Conservation (phyloP, 1,140 invertebrate genomes). For the Dinoponera quadriceps region DNA sequence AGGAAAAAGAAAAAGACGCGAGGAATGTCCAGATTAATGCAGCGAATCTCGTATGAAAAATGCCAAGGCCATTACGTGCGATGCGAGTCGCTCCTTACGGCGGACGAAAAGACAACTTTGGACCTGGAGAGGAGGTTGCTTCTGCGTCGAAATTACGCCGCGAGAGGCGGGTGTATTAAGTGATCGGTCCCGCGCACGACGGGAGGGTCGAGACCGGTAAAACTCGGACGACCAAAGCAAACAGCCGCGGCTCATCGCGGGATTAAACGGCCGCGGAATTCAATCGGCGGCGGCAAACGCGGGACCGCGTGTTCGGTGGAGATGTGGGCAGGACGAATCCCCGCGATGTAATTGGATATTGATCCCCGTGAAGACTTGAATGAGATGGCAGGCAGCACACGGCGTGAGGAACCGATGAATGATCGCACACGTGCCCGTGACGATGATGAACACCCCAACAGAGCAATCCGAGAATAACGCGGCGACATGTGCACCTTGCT, state of each 20-base stretch:
- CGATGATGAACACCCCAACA: conserved; percentile 24
- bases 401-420: conserved; percentile 47
- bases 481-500: conserved; percentile 9
- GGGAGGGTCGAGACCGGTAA: conserved; percentile 20
- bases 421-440: conserved; percentile 47
- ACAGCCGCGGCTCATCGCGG: conserved; percentile 14
- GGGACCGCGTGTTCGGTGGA: background rate
- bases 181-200: background rate
- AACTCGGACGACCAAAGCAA: conserved; percentile 32
- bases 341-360: conserved; percentile 52
- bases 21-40: too few relatives aligned
- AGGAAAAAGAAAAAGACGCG: too few relatives aligned
- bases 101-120: background rate
- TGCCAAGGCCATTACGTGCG: too few relatives aligned
- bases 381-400: conserved; percentile 49
- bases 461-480: conserved; percentile 35
- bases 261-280: conserved; percentile 47
- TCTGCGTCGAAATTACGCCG: background rate
- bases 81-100: too few relatives aligned
- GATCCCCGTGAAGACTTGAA: conserved; percentile 58
- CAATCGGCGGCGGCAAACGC: conserved; percentile 34
- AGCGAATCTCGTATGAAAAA: too few relatives aligned
- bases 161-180: background rate
- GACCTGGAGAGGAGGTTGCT: background rate
- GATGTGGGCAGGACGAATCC: background rate